Evolutionary conservation across 2,113 vertebrate genomes (phyloP), one percentile per base, ranked within the genome.

Genomic region (Callorhinus ursinus): DNA sequence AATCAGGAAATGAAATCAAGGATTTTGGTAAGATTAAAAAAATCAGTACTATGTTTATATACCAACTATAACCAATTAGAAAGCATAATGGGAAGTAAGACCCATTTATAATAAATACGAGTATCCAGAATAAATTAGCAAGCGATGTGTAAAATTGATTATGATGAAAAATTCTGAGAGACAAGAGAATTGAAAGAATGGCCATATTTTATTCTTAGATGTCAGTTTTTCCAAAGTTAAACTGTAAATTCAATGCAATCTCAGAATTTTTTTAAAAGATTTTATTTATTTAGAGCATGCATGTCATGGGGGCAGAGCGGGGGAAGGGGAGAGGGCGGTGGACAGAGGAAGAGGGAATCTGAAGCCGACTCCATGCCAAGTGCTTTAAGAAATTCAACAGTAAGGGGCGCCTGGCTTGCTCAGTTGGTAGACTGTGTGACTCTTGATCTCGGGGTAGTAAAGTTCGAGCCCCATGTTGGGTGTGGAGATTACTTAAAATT

Each of bases 1-100:
- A 99, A 99, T 36, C 99, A 99, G 95, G 99, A 99, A 97, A 99
- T 99, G 14, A 99, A 99, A 97, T 99, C 99, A 76, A 99, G 99
- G 96, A 99, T 99, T 98, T 97, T 99, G 99, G 99, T 99, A 98
- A 99, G 99, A 84, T 31, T 51, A 80, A 84, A 82, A 90, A 88
- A 77, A 42, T 74, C 21, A 77, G 0, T 18, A 26, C 4, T 76
- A 0, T 71, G 28, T 82, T 86, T 57, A 36, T 28, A 24, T 42
- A 46, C 7, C 33, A 88, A 16, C 14, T 72, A 2, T 9, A 72
- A 59, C 36, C n/a, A 71, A 31, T 36, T 83, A 71, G 88, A 94
- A 95, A 93, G 49, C 51, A 26, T 69, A 8, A 13, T 19, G 22
- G 55, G 76, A 39, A 59, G 28, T 63, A 42, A 85, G 46, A 63